Evolutionary conservation across 2,113 vertebrate species (phyloP), one percentile per base, ranked within the genome.

Genomic region (Cricetomys ansorgei): DNA sequence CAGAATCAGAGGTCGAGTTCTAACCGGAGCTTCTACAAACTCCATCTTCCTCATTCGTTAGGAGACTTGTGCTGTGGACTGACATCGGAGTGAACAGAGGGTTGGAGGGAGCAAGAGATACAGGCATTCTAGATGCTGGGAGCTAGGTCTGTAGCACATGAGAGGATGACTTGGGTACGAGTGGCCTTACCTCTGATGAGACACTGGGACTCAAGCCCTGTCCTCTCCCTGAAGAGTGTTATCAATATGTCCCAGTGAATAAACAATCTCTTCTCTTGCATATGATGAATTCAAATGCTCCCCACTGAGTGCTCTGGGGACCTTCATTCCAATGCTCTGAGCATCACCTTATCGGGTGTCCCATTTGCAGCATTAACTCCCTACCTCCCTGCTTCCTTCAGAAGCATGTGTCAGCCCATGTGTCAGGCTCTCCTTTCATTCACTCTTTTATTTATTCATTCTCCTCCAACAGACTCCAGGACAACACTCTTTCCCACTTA

Each of bases 371-470:
- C 11, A 19, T 50, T 1, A 73, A 50, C 40, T 8, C 1, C 25
- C 40, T 55, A 31, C 29, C 72, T 19, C 15, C 1, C 19, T 7
- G 0, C 6, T 15, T 65, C n/a, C 34, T 3, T 16, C 0, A n/a
- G 43, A n/a, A 57, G 16, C 17, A n/a, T n/a, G n/a, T n/a, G n/a
- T n/a, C 1, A 0, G 23, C 21, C 0, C 7, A 2, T 0, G 0
- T 0, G 5, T 25, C 0, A 2, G 48, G 16, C 53, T 67, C 64
- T 57, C 7, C 1, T 34, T 2, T 77, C 23, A 8, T 27, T 21
- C 25, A 5, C 7, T 3, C 29, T 13, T 43, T 57, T 55, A 40
- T 48, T 65, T 48, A 12, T 62, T 6, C 40, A 65, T 65, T 8
- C 25, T 4, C 1, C 27, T 16, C 80, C 25, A 15, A 19, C 11